Base-by-base conservation (phyloP, 2,888 invertebrate species). In the Fissipunctia ypsillon region DNA sequence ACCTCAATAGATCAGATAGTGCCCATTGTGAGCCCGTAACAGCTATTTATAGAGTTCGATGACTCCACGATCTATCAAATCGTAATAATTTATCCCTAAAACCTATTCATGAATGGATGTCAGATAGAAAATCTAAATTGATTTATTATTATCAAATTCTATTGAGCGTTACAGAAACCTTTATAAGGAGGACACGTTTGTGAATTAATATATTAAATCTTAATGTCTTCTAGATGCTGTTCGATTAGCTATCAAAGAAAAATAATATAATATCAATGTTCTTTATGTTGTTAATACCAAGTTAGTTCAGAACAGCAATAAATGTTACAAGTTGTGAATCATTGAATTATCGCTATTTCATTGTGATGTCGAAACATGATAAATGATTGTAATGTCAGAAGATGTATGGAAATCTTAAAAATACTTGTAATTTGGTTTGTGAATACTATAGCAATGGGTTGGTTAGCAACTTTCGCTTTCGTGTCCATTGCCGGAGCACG, bases 1-100 rank as follows among this genome's bases (percentile, higher is more conserved):
- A 88, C 87, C 88, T 89, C 91, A 88, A 91, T 91, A 91, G 90
- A 92, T 92, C 91, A 89, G 91, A 92, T 93, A 90, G 88, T 86
- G 86, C 76, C 88, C 83, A 93, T 94, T 92, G 93, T 93, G 89
- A 86, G 87, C 69, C 83, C 86, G 89, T 87, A 90, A 88, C 85
- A 89, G 89, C 90, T 88, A 92, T 93, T 93, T 93, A 91, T 85
- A 85, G 88, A 92, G 94, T 92, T 93, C 93, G 89, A 90, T 90
- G 93, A 92, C 93, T 91, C 87, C 78, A 74, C 81, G 84, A 64
- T 84, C 76, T 87, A 90, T 91, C 88, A 90, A 90, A 90, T 87
- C 83, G 85, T 87, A 81, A 82, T 84, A 80, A 77, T 79, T 79
- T 84, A 86, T 84, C 76, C 84, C 88, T 81, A 78, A 81, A 86